Evolutionary conservation across 1,140 invertebrate species (phyloP).

Genomic region (silkworm (Bombyx mori)): ASM3026992v2 NC_085107.1:12059501-12060000

Average conservation of each 20-base stretch:
- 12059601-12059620: slow-evolving; percentile 84
- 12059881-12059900: too few relatives aligned
- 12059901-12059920: too few relatives aligned
- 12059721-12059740: slow-evolving; percentile 7
- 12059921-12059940: too few relatives aligned
- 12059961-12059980: too few relatives aligned
- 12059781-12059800: too few relatives aligned
- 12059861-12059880: too few relatives aligned
- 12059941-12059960: too few relatives aligned
- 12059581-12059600: slow-evolving; percentile 93
- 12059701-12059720: slow-evolving; percentile 86
- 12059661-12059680: slow-evolving; percentile 92
- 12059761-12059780: too few relatives aligned
- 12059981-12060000: too few relatives aligned
- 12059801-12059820: too few relatives aligned
- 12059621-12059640: slow-evolving; percentile 89
- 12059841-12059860: too few relatives aligned
- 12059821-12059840: too few relatives aligned
- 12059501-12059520: neutral
- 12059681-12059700: slow-evolving; percentile 83
- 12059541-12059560: slow-evolving; percentile 2
- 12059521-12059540: neutral
- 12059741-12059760: slow-evolving; percentile 4
- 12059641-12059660: slow-evolving; percentile 85
- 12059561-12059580: slow-evolving; percentile 77